Evolutionary conservation across 2,888 invertebrate genomes (phyloP).

Genomic region (Prostheceraeus crozeri): DNA sequence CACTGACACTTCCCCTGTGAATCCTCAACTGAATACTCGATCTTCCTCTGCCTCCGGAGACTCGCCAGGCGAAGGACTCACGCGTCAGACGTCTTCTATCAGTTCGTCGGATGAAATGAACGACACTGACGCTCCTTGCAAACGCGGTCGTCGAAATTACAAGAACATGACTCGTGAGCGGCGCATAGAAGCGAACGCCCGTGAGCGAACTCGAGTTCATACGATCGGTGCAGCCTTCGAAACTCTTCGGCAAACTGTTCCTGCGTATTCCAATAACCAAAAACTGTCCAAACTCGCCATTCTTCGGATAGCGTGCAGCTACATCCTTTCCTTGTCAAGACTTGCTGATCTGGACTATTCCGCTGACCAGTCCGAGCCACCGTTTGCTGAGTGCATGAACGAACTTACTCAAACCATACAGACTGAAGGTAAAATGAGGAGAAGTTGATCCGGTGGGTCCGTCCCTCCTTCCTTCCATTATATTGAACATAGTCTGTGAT

Average conservation of each 20-base stretch:
- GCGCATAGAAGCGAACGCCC: constrained; percentile 83
- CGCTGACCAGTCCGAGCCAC: constrained; percentile 6
- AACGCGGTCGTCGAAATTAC: too few species aligned
- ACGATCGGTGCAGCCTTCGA: constrained; percentile 92
- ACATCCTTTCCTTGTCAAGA: constrained; percentile 76
- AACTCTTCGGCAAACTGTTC: constrained; percentile 72
- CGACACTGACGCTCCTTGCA: too few species aligned
- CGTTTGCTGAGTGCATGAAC: constrained; percentile 31
- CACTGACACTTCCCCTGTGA: too few species aligned
- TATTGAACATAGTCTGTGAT: too few species aligned
- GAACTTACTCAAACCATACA: constrained; percentile 32
- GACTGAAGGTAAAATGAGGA: constrained; percentile 34
- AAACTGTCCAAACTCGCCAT: constrained; percentile 86
- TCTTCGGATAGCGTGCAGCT: constrained; percentile 81
- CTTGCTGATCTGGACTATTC: constrained; percentile 61
- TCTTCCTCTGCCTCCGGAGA: too few species aligned
- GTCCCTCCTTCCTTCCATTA: too few species aligned
- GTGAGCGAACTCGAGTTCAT: constrained; percentile 83
- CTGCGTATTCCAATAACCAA: constrained; percentile 83
- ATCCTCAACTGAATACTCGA: too few species aligned
- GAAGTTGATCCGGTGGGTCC: constrained; percentile 27
- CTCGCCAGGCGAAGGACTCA: too few species aligned
- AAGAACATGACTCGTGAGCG: constrained; percentile 89
- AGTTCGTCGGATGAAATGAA: too few species aligned
- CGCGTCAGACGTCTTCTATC: too few species aligned